Evolutionary conservation across 2,113 vertebrate species (phyloP).

Genomic region (Leptosomus discolor): DNA sequence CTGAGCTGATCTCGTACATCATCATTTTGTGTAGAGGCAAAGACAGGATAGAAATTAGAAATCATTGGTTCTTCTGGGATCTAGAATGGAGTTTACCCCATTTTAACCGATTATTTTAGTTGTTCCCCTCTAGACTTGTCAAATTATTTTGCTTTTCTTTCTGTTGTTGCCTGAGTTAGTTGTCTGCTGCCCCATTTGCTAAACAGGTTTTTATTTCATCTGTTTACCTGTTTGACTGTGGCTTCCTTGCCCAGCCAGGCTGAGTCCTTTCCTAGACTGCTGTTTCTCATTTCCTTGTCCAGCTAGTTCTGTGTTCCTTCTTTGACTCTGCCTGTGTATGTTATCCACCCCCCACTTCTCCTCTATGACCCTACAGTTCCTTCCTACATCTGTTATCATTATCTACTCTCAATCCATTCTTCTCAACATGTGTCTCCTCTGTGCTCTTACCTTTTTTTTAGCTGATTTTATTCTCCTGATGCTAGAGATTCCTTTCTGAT

Average conservation of each 20-base stretch:
- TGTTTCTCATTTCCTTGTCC: background rate
- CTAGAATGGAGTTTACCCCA: background rate
- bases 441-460: background rate
- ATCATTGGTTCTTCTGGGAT: background rate
- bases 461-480: background rate
- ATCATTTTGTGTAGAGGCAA: background rate
- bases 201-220: background rate
- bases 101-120: background rate
- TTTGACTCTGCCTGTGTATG: background rate
- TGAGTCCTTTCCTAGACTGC: background rate
- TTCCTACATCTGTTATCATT: background rate
- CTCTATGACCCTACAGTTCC: background rate
- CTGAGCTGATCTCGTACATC: background rate
- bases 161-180: background rate
- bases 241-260: background rate
- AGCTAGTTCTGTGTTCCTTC: background rate
- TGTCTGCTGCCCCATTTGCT: background rate
- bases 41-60: background rate
- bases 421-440: background rate
- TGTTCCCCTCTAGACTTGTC: background rate
- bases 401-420: background rate
- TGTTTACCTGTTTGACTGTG: background rate
- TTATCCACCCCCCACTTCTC: background rate
- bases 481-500: background rate
- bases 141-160: background rate